phyloP scores from a whole-genome alignment of 2,113 vertebrate genomes.

The Propithecus coquereli region DNA sequence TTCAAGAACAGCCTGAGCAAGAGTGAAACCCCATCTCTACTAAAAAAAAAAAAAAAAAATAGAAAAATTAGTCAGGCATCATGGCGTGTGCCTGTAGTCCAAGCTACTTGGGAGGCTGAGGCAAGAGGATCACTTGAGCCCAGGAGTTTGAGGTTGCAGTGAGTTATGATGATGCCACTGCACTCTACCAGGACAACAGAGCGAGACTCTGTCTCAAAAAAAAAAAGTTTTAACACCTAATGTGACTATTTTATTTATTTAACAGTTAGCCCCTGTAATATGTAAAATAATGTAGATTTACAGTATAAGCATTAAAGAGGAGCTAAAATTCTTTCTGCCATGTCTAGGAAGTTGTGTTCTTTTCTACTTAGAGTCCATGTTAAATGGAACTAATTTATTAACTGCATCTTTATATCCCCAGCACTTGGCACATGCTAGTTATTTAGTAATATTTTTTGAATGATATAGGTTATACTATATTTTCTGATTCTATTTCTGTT shows the following conservation, averaged over 20 bases:
- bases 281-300: constrained; percentile 7
- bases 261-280: background rate
- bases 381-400: constrained; percentile 16
- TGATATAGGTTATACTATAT: background rate
- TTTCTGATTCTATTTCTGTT: constrained; percentile 41
- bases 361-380: background rate
- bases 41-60: no score
- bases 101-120: no score
- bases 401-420: background rate
- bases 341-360: background rate
- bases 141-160: no score
- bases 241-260: background rate
- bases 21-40: no score
- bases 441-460: background rate
- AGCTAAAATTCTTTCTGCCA: constrained; percentile 14
- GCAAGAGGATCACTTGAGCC: no score
- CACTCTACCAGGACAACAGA: no score
- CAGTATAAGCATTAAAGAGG: background rate
- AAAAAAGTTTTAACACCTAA: background rate
- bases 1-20: no score
- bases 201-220: no score
- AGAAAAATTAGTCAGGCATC: no score
- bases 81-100: no score
- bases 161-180: no score
- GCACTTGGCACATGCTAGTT: background rate